Conservation (phyloP, 2,797 vertebrate species). For the Odontamblyopus rebecca region DNA sequence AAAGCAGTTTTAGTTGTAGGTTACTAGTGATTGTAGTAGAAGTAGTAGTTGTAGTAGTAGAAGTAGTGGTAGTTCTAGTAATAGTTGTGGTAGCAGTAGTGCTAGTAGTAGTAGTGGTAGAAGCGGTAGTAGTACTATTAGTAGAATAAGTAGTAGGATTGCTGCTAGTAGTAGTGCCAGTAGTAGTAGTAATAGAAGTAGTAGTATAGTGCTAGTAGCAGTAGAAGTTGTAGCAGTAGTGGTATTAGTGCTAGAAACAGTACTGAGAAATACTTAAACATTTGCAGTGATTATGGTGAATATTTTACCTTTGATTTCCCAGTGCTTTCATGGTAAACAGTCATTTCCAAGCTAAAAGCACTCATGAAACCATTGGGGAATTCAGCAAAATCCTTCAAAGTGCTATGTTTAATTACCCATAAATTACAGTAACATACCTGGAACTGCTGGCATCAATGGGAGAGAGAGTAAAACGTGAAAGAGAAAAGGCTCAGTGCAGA, state of each 20-base stretch:
- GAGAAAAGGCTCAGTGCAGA: constrained; percentile 19
- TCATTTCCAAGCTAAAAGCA: constrained; percentile 25
- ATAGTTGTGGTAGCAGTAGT: too few species aligned
- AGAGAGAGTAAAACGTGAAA: constrained; percentile 33
- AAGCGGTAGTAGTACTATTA: too few species aligned
- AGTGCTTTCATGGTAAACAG: constrained; percentile 37
- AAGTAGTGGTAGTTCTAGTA: constrained; percentile 6
- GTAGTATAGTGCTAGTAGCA: too few species aligned
- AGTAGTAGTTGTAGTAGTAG: neutral
- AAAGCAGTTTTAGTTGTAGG: neutral
- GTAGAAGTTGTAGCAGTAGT: too few species aligned
- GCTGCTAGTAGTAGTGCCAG: too few species aligned
- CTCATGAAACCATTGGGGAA: constrained; percentile 34
- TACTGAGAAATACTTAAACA: constrained; percentile 9
- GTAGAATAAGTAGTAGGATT: too few species aligned
- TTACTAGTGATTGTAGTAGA: neutral
- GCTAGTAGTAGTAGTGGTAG: too few species aligned
- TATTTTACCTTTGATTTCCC: constrained; percentile 34
- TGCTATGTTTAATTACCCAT: constrained; percentile 48
- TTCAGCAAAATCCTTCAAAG: constrained; percentile 35
- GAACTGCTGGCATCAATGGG: constrained; percentile 27
- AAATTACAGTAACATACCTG: constrained; percentile 41
- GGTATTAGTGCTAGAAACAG: constrained; percentile 3
- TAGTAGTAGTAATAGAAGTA: too few species aligned
- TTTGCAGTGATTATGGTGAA: constrained; percentile 33